Conservation (phyloP, 2,113 vertebrate genomes). For the cattle (Bos taurus) region ARS-UCD2.0 NC_037330.1:96554001-96554500, state of each 20-base stretch:
- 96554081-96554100: not conserved
- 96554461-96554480: not conserved
- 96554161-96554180: not conserved
- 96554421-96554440: not conserved
- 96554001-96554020: not conserved
- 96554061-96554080: not conserved
- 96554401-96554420: not conserved
- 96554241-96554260: not conserved
- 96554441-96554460: constrained; percentile 1
- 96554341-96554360: not conserved
- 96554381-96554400: not conserved
- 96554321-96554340: not conserved
- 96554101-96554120: not conserved
- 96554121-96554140: not conserved
- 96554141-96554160: not conserved
- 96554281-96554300: not conserved
- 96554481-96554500: not conserved
- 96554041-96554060: not conserved
- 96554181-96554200: not conserved
- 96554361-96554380: not conserved
- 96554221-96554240: not conserved
- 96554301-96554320: not conserved
- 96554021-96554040: not conserved
- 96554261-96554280: not conserved
- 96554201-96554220: not conserved